Percentiles rank a stretch among this genome's conserved stretches.
Conservation (phyloP, 2,797 vertebrate species). For the Gymnothorax javanicus region DNA sequence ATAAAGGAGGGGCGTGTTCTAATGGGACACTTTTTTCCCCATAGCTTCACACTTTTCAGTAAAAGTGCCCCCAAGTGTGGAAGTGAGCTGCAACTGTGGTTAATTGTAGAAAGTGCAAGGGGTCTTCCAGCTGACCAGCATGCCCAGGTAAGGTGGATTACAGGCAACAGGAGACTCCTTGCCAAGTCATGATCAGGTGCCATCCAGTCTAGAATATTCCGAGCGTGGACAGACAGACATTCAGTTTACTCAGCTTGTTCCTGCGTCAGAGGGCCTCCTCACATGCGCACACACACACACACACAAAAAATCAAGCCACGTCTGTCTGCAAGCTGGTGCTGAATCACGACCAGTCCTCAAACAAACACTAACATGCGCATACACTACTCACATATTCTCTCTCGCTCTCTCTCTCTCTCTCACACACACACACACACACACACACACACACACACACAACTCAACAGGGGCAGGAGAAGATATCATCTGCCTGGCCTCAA, state of each 20-base stretch:
- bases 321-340: not conserved
- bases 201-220: not conserved
- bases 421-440: too few relatives aligned
- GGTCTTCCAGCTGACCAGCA: not conserved
- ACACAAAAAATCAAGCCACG: too few relatives aligned
- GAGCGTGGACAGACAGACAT: not conserved
- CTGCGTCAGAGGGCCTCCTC: too few relatives aligned
- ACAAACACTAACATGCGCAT: too few relatives aligned
- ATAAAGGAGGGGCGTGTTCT: not conserved
- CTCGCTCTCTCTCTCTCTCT: not conserved
- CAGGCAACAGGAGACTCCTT: not conserved
- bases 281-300: too few relatives aligned
- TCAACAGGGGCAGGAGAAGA: not conserved
- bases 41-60: not conserved
- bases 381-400: too few relatives aligned
- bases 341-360: not conserved
- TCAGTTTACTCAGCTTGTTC: not conserved
- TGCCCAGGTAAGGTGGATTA: not conserved
- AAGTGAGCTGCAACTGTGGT: not conserved
- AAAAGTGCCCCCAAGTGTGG: not conserved
- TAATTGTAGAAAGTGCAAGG: not conserved
- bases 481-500: not conserved
- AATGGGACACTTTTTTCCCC: not conserved
- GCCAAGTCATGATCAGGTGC: not conserved
- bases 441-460: not conserved